A percentile compares a stretch with the other conserved stretches of the same genome.
Conservation (phyloP, 1,140 invertebrate genomes). For the Papilio machaon region DNA sequence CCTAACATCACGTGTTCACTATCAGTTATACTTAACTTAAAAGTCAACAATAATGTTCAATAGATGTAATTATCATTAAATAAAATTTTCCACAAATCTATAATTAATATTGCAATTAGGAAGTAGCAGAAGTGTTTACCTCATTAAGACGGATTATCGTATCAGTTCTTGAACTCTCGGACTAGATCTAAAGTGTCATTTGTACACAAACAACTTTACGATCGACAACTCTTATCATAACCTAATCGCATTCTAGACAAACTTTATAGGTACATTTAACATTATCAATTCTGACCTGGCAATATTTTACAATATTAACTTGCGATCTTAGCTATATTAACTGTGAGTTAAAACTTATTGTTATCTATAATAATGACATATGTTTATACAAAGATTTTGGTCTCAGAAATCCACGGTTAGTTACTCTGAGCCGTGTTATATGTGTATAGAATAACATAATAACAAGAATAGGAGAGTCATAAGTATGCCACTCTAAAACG, state of each 20-base stretch:
- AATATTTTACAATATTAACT: no score
- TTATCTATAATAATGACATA: no score
- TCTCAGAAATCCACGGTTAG: no score
- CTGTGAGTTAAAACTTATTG: no score
- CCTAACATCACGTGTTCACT: neutral
- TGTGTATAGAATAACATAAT: no score
- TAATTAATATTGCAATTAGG: neutral
- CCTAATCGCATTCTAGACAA: neutral
- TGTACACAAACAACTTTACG: slow-evolving; percentile 21
- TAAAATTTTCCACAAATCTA: neutral
- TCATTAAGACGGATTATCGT: slow-evolving; percentile 14
- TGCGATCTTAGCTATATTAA: no score
- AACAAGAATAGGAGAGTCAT: no score
- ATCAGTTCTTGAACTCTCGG: slow-evolving; percentile 5
- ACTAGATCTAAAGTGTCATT: neutral
- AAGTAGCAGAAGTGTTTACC: slow-evolving; percentile 7
- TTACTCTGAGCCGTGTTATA: no score
- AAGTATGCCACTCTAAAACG: no score
- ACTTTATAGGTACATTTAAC: neutral
- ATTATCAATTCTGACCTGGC: neutral
- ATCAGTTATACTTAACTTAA: neutral
- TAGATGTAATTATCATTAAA: neutral
- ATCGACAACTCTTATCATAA: neutral
- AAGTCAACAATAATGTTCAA: neutral
- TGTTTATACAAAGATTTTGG: no score